Base-by-base conservation (phyloP, 2,888 invertebrate species). In the Buathra laborator region DNA sequence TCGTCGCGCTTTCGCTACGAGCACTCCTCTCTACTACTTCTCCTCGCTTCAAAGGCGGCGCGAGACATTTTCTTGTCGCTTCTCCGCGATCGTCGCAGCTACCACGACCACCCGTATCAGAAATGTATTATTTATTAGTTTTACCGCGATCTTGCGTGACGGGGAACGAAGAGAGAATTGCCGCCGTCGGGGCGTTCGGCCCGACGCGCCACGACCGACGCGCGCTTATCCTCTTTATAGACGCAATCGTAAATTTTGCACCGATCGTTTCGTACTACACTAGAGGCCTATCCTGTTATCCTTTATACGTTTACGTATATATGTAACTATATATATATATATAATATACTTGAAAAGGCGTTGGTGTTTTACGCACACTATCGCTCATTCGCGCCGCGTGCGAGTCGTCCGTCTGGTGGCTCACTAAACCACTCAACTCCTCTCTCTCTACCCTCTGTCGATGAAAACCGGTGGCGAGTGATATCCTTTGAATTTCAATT, bases 121-220 rank as follows among this genome's bases (percentile, higher is more conserved):
- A 90, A 90, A 91, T 91, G 89, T 89, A 90, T 90, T 89, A 89
- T 90, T 91, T 90, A 89, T 89, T 86, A 88, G 88, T 84, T 86
- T 83, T 78, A 85, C 85, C 83, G 85, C 87, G 82, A 79, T 84
- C 85, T 83, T 81, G 85, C 83, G 87, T 84, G 87, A 79, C 77
- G 82, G 83, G 75, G 72, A 82, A 80, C 85, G 85, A 87, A 37
- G 86, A 86, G 86, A 86, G 84, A 82, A 74, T 64, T 70, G 81
- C 81, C 86, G 86, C 79, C 82, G 72, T 82, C 85, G 82, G 75
- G 82, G 85, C 85, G 85, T 85, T 67, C 76, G 37, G 59, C n/a
- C 37, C 68, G 83, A 83, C 79, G 75, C 79, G 37, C 37, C 37
- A 59, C 79, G 76, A 76, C 82, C 82, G 85, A 82, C 82, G 82